Percentiles rank a stretch among this genome's conserved stretches.
Conservation (phyloP, 1,140 invertebrate species). For the Mesaphorura yosii region DNA sequence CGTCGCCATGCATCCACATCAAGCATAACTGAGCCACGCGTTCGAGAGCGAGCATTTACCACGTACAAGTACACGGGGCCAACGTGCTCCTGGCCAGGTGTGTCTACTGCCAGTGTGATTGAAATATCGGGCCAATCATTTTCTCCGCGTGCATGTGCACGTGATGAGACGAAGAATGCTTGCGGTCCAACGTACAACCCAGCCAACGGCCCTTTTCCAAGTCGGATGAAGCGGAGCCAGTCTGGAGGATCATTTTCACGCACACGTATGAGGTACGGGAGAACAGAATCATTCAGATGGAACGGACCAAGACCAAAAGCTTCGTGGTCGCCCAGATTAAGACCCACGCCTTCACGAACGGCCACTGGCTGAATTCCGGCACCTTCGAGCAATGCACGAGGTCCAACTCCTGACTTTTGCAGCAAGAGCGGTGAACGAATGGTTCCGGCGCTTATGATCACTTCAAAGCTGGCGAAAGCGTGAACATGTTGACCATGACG, state of each 20-base stretch:
- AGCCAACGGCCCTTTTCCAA: neutral
- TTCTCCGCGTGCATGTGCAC: neutral
- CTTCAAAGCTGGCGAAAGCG: slow-evolving; percentile 45
- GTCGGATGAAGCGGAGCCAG: neutral
- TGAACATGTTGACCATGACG: neutral
- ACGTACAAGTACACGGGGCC: too few relatives aligned
- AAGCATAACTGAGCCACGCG: too few relatives aligned
- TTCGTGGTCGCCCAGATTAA: slow-evolving; percentile 29
- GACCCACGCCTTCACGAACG: slow-evolving; percentile 33
- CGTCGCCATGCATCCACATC: too few relatives aligned
- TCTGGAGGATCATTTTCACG: too few relatives aligned
- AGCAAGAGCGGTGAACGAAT: neutral
- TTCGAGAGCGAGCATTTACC: too few relatives aligned
- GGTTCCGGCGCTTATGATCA: slow-evolving; percentile 56
- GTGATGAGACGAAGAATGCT: neutral
- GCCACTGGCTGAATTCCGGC: slow-evolving; percentile 7
- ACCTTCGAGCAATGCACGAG: neutral
- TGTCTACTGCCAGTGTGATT: neutral
- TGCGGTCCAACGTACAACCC: neutral
- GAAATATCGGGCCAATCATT: neutral
- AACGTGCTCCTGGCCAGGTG: too few relatives aligned
- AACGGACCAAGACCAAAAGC: neutral
- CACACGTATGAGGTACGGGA: neutral
- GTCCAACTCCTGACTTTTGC: neutral
- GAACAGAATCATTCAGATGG: neutral